Base-by-base conservation (phyloP, 2,113 vertebrate species). In the Setophaga petechia region DNA sequence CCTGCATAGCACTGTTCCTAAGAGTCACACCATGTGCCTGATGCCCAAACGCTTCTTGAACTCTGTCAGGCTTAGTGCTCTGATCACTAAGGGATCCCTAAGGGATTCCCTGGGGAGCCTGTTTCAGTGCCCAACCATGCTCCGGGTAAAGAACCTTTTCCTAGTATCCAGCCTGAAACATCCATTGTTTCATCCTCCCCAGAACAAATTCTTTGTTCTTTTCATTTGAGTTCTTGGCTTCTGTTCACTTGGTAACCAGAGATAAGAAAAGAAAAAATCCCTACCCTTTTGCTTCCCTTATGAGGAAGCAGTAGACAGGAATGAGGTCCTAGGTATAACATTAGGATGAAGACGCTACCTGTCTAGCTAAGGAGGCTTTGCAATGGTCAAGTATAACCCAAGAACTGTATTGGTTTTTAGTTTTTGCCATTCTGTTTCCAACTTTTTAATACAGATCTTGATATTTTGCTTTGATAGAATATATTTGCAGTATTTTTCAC, bases 101-200 rank as follows among this genome's bases (percentile, higher is more conserved):
- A n/a, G n/a, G n/a, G n/a, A n/a, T n/a, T 49, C 30, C 23, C 30
- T 49, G 8, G 6, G 3, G 5, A 58, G 6, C 19, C 19, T 30
- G 2, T 57, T 23, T 19, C 8, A 66, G 23, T 12, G 51, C 23
- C 28, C 69, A 57, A 0, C 12, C 15, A 41, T 1, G 1, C 30
- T 30, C 9, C 28, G 18, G 21, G 12, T 47, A 46, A 47, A 39
- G 28, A 28, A 39, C 3, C 15, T 20, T 30, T 41, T 49, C 14
- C 30, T 41, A 19, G 39, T 47, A n/a, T 39, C 28, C 41, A 57
- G 49, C 51, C 15, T 41, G 35, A 66, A 65, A n/a, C 12, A 66
- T 31, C 30, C 54, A 8, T 55, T 55, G 11, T 31, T 55, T 31
- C 18, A 12, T 55, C 54, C 30, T 55, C 30, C 30, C 30, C 30